phyloP scores from a whole-genome alignment of 1,140 invertebrate species.

The Cydia splendana region DNA sequence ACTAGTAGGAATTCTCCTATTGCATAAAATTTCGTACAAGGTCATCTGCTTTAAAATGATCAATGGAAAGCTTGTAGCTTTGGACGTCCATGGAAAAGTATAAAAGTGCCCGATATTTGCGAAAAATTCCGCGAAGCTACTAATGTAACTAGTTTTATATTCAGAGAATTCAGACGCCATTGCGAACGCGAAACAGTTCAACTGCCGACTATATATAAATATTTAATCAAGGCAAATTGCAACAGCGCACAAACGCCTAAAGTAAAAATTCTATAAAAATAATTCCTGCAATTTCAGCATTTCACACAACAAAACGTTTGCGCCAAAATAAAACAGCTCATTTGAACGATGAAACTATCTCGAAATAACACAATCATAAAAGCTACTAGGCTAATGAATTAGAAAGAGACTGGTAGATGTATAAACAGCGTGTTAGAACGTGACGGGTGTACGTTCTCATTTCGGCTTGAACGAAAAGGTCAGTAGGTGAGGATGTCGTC shows the following conservation, averaged over 20 bases:
- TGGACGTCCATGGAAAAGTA: too few relatives aligned
- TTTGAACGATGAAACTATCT: conserved; percentile 20
- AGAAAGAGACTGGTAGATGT: background rate
- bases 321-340: conserved; percentile 15
- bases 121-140: too few relatives aligned
- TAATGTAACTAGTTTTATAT: too few relatives aligned
- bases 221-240: background rate
- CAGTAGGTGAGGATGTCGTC: conserved; percentile 37
- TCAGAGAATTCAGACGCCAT: too few relatives aligned
- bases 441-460: background rate
- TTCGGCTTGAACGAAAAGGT: conserved; percentile 33
- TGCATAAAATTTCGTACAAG: too few relatives aligned
- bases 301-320: conserved; percentile 20
- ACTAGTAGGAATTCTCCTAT: too few relatives aligned
- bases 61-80: too few relatives aligned
- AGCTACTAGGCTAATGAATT: conserved; percentile 35
- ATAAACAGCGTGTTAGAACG: background rate
- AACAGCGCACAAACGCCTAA: background rate
- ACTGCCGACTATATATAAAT: background rate
- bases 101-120: too few relatives aligned
- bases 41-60: too few relatives aligned
- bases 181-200: too few relatives aligned
- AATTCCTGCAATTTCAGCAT: background rate
- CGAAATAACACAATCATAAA: conserved; percentile 22
- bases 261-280: background rate